phyloP scores from a whole-genome alignment of 2,797 vertebrate species.

The Okamejei kenojei region DNA sequence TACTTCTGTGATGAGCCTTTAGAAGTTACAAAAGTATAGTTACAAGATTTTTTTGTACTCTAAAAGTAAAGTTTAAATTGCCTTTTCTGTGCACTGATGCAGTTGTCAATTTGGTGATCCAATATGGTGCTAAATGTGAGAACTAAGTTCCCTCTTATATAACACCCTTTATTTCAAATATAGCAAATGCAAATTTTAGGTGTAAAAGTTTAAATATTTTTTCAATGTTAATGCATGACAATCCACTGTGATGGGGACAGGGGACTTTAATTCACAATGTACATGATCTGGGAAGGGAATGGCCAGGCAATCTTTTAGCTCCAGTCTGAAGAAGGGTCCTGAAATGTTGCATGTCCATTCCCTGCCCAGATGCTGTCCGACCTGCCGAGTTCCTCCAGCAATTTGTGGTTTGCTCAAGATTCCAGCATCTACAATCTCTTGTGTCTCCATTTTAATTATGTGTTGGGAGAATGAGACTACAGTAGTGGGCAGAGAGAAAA shows the following conservation, averaged over 20 bases:
- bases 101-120: background rate
- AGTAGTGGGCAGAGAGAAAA: background rate
- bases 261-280: background rate
- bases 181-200: background rate
- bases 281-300: background rate
- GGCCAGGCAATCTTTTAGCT: too few relatives aligned
- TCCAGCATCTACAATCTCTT: too few relatives aligned
- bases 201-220: too few relatives aligned
- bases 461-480: background rate
- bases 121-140: background rate
- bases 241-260: background rate
- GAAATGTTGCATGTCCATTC: too few relatives aligned
- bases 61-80: conserved; percentile 18
- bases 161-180: background rate
- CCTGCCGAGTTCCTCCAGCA: too few relatives aligned
- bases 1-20: background rate
- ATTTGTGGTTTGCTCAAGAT: too few relatives aligned
- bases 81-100: conserved; percentile 1
- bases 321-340: too few relatives aligned
- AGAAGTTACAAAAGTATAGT: background rate
- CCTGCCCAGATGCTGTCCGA: too few relatives aligned
- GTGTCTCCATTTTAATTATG: background rate
- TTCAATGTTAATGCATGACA: background rate
- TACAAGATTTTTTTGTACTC: background rate
- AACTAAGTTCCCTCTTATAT: background rate